Percentiles rank a stretch among this genome's conserved stretches.
These are phyloP conservation scores for Eretmodus cyanostictus DNA, from an alignment of 2,113 vertebrate species.

Conservation along the genomic window DNA sequence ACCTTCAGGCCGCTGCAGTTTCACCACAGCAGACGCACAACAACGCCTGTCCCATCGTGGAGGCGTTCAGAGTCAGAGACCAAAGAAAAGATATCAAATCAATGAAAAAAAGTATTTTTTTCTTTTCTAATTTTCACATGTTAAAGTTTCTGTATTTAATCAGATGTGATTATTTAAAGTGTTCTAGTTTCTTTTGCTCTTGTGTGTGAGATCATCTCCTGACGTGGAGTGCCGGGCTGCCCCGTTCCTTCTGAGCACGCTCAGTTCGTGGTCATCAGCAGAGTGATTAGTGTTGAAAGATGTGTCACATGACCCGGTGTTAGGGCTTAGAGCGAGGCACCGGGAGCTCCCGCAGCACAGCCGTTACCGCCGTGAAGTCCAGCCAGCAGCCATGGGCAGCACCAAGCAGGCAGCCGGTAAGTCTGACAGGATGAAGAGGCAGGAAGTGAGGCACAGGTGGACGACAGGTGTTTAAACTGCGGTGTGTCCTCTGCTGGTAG, in stretches of 20 bases:
- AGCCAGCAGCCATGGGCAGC: constrained; percentile 52
- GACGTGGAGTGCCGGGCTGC: background rate
- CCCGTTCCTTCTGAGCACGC: background rate
- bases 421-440: background rate
- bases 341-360: constrained; percentile 21
- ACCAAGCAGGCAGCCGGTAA: constrained; percentile 61
- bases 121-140: background rate
- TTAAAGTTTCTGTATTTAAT: background rate
- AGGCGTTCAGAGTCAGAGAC: background rate
- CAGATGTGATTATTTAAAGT: background rate
- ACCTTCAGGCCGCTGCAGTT: background rate
- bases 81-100: background rate
- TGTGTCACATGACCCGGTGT: constrained; percentile 56
- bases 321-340: constrained; percentile 56
- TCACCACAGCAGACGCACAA: background rate
- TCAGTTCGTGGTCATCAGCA: background rate
- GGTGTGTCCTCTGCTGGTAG: background rate
- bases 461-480: background rate
- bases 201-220: accelerated
- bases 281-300: constrained; percentile 42
- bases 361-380: background rate
- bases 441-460: background rate
- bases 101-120: background rate
- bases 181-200: background rate
- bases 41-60: background rate